phyloP scores from a whole-genome alignment of 1,140 invertebrate genomes.

The Trichonephila inaurata region DNA sequence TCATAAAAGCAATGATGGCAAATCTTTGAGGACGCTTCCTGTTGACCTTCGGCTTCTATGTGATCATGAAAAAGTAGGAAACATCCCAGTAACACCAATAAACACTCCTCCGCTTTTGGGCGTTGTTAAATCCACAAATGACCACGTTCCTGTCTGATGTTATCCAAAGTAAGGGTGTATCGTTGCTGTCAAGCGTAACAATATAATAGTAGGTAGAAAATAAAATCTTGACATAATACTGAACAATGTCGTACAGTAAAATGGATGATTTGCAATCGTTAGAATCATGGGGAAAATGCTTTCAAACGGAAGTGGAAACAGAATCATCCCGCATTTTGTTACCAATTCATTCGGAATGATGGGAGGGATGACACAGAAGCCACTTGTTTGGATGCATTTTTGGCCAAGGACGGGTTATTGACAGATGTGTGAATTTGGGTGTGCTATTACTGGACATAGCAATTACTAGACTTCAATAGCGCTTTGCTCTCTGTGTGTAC shows the following conservation, averaged over 20 bases:
- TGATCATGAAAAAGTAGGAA: neutral
- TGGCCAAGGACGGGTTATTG: constrained; percentile 57
- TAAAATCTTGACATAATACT: constrained; percentile 22
- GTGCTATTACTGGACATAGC: constrained; percentile 1
- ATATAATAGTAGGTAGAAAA: neutral
- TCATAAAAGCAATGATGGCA: neutral
- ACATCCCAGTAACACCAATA: constrained; percentile 40
- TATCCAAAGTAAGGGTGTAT: neutral
- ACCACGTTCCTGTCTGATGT: constrained; percentile 21
- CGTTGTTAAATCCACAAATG: neutral
- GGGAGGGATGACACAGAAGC: neutral
- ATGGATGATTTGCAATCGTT: neutral
- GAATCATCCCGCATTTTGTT: constrained; percentile 44
- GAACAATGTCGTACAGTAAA: neutral
- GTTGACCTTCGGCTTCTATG: neutral
- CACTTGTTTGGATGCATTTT: neutral
- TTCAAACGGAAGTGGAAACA: neutral
- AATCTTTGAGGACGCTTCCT: neutral
- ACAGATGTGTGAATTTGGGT: neutral
- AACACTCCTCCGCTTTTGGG: neutral
- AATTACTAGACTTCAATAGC: neutral
- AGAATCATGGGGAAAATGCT: neutral
- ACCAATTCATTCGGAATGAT: neutral
- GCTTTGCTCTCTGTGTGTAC: neutral
- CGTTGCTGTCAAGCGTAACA: constrained; percentile 5